Percentiles rank a stretch among this genome's conserved stretches.
Evolutionary conservation across 2,113 vertebrate species (phyloP).

Genomic region (Ariopsis seemanni): DNA sequence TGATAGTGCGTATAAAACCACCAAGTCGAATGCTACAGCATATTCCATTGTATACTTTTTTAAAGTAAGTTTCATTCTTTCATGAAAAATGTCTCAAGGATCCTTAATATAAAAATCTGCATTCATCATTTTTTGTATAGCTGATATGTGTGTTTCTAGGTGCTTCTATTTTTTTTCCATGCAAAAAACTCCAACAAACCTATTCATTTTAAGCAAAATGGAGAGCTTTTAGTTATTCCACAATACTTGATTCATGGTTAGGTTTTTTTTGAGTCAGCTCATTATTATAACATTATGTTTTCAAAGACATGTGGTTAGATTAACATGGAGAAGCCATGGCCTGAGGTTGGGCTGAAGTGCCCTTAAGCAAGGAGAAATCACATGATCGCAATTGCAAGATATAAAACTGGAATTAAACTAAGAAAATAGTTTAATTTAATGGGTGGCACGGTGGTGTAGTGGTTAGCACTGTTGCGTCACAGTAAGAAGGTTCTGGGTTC

Average conservation of each 20-base stretch:
- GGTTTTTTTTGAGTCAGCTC: not conserved
- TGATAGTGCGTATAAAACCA: not conserved
- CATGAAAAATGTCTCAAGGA: not conserved
- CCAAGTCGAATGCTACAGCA: not conserved
- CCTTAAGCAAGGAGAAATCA: too few species aligned
- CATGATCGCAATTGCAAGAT: too few species aligned
- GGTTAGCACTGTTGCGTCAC: too few species aligned
- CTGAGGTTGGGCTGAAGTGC: too few species aligned
- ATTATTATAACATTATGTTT: not conserved
- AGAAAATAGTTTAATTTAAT: too few species aligned
- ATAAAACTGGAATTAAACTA: too few species aligned
- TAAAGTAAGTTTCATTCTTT: not conserved
- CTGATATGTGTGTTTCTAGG: not conserved
- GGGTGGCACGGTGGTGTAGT: too few species aligned
- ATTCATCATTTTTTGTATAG: not conserved
- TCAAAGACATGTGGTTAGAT: too few species aligned
- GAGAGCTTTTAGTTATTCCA: not conserved
- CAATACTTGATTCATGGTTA: not conserved
- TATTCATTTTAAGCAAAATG: not conserved
- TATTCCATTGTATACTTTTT: not conserved
- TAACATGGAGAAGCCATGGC: too few species aligned
- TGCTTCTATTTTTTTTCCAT: not conserved
- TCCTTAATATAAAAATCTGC: not conserved
- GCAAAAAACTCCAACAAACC: not conserved
- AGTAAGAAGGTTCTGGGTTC: too few species aligned